phyloP scores from a whole-genome alignment of 2,888 invertebrate genomes.

The Psylliodes chrysocephalus region DNA sequence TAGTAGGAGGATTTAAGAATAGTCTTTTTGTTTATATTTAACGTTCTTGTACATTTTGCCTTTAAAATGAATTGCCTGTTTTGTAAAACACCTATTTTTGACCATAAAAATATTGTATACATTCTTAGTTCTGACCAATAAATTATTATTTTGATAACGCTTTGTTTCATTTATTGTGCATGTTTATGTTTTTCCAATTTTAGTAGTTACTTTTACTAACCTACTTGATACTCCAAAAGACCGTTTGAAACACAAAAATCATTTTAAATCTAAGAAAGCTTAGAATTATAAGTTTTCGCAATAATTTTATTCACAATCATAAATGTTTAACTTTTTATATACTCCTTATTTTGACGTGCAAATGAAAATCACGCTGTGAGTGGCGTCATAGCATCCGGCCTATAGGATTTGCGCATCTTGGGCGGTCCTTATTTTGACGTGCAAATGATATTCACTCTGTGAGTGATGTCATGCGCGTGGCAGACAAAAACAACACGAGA shows the following conservation, averaged over 20 bases:
- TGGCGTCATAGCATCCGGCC: too few species aligned
- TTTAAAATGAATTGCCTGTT: background rate
- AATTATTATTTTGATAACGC: slow-evolving; percentile 44
- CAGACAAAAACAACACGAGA: too few species aligned
- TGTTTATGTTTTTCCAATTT: slow-evolving; percentile 32
- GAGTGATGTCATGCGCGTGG: too few species aligned
- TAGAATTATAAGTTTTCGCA: too few species aligned
- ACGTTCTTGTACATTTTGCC: slow-evolving; percentile 26
- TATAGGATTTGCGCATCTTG: too few species aligned
- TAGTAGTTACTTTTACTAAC: background rate
- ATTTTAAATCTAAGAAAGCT: too few species aligned
- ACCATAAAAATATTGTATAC: slow-evolving; percentile 22
- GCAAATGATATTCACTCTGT: too few species aligned
- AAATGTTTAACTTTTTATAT: too few species aligned
- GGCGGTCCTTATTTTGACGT: too few species aligned
- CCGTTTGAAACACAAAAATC: background rate
- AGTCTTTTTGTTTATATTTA: slow-evolving; percentile 25
- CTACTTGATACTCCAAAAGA: slow-evolving; percentile 3
- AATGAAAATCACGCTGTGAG: too few species aligned
- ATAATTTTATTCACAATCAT: too few species aligned
- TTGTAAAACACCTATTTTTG: slow-evolving; percentile 29
- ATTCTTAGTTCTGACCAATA: slow-evolving; percentile 38
- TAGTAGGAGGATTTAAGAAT: slow-evolving; percentile 19
- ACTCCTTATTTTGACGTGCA: too few species aligned
- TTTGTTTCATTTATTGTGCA: slow-evolving; percentile 44